phyloP scores from a whole-genome alignment of 2,888 invertebrate genomes.

The Amphimallon solstitiale region DNA sequence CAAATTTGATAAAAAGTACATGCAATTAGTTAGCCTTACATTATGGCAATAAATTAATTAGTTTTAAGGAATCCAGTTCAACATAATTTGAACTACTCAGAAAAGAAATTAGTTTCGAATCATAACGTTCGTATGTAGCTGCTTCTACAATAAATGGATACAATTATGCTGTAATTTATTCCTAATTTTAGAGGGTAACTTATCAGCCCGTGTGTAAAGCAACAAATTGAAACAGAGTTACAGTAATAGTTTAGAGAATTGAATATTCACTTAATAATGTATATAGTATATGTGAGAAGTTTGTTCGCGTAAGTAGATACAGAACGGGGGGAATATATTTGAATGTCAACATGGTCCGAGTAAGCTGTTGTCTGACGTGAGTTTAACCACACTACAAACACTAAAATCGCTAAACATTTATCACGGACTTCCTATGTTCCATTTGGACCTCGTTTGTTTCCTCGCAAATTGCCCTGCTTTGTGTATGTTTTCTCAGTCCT shows the following conservation, averaged over 20 bases:
- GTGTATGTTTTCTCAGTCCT: slow-evolving; percentile 31
- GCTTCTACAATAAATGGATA: too few relatives aligned
- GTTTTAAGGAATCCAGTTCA: too few relatives aligned
- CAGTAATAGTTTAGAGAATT: not conserved
- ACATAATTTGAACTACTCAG: too few relatives aligned
- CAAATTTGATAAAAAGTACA: too few relatives aligned
- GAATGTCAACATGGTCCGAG: slow-evolving; percentile 30
- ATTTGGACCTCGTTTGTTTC: slow-evolving; percentile 42
- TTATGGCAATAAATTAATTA: too few relatives aligned
- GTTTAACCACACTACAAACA: slow-evolving; percentile 23
- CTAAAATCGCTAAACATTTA: slow-evolving; percentile 38
- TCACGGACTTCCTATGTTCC: slow-evolving; percentile 33
- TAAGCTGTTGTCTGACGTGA: slow-evolving; percentile 32
- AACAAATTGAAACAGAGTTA: not conserved
- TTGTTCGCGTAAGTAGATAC: too few relatives aligned
- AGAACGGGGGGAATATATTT: slow-evolving; percentile 26
- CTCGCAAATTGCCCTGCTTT: slow-evolving; percentile 44
- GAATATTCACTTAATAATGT: slow-evolving; percentile 15
- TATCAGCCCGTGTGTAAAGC: not conserved
- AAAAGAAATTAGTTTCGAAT: too few relatives aligned
- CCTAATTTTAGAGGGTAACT: too few relatives aligned
- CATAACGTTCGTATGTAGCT: too few relatives aligned
- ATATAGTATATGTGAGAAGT: not conserved
- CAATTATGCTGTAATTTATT: too few relatives aligned
- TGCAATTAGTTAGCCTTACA: too few relatives aligned